These are phyloP conservation scores for Scolopax rusticola DNA, from an alignment of 2,797 vertebrate genomes.

Conservation along the genomic window DNA sequence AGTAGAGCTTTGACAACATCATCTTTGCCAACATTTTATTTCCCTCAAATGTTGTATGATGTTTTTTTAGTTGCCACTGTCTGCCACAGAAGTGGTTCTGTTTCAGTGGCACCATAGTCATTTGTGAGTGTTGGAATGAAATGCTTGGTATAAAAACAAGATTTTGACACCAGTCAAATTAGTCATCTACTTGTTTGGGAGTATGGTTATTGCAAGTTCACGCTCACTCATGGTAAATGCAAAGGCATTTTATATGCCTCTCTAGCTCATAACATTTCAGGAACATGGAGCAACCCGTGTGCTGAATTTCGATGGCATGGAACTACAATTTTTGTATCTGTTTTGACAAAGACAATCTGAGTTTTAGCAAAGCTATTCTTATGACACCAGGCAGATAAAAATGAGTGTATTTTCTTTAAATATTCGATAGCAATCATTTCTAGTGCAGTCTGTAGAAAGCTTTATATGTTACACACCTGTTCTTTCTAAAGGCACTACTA, in stretches of 20 bases:
- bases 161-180: not conserved
- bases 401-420: not conserved
- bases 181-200: not conserved
- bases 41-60: not conserved
- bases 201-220: not conserved
- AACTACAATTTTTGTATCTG: not conserved
- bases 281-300: rapidly evolving
- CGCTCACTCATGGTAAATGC: not conserved
- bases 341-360: not conserved
- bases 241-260: not conserved
- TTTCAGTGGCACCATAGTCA: slow-evolving; percentile 43
- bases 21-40: slow-evolving; percentile 34
- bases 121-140: slow-evolving; percentile 63
- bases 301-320: not conserved
- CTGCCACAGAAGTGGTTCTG: slow-evolving; percentile 20
- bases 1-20: not conserved
- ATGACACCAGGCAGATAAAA: not conserved
- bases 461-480: not conserved
- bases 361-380: not conserved
- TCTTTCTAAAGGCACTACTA: not conserved
- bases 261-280: not conserved
- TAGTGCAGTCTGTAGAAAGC: not conserved
- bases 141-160: not conserved
- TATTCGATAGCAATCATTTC: not conserved
- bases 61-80: slow-evolving; percentile 53